These are phyloP conservation scores for Morpho achilles DNA, from an alignment of 2,888 invertebrate species.

Conservation along the genomic window DNA sequence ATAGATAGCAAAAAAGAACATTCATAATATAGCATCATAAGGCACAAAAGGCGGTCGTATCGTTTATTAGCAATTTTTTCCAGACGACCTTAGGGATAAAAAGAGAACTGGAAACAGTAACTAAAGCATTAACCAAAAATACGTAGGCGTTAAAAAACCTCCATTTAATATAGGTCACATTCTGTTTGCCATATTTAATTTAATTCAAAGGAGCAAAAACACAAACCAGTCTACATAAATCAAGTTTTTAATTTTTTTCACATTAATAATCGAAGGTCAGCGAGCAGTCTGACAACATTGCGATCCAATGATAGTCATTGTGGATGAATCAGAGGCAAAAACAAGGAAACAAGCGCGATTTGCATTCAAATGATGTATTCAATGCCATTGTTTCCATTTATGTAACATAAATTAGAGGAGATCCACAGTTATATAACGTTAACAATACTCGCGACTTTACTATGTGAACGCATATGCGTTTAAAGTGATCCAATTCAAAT, in stretches of 20 bases:
- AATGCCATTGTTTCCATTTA: constrained; percentile 27
- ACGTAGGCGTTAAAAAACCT: constrained; percentile 2
- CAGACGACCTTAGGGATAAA: too few relatives aligned
- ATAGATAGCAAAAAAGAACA: too few relatives aligned
- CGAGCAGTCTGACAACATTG: constrained; percentile 11
- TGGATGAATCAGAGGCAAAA: constrained; percentile 41
- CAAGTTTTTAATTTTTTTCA: constrained; percentile 1
- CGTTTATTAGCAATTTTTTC: too few relatives aligned
- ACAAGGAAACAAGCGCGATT: constrained; percentile 49
- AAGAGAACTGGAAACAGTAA: too few relatives aligned
- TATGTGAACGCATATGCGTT: too few relatives aligned
- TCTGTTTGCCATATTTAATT: too few relatives aligned
- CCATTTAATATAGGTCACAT: constrained; percentile 6
- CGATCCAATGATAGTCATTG: constrained; percentile 26
- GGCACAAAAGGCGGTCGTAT: too few relatives aligned
- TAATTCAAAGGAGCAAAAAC: background rate
- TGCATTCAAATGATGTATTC: constrained; percentile 47
- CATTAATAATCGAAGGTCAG: constrained; percentile 15
- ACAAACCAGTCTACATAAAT: constrained; percentile 6
- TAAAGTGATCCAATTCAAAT: too few relatives aligned
- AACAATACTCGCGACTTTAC: background rate
- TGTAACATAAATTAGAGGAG: constrained; percentile 18
- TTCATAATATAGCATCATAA: too few relatives aligned
- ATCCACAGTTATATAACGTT: background rate
- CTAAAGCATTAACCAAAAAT: background rate